phyloP scores from a whole-genome alignment of 2,797 vertebrate species.

The Rhodeus uyekii region DNA sequence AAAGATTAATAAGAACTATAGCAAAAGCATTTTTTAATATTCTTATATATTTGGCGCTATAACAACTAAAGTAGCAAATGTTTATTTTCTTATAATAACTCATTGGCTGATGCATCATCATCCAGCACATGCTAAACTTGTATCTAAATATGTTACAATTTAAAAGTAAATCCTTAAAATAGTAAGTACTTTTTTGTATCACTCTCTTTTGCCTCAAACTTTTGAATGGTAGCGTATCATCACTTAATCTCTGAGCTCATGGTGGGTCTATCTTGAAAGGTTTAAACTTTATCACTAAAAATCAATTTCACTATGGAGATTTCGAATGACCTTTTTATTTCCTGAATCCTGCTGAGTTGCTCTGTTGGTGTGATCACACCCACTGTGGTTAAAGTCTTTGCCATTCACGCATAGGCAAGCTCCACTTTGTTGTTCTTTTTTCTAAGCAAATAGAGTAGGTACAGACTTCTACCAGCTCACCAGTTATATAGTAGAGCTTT shows the following conservation, averaged over 20 bases:
- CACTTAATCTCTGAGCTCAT: neutral
- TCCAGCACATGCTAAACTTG: too few relatives aligned
- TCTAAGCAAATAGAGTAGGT: neutral
- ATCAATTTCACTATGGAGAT: constrained; percentile 12
- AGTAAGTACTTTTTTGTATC: neutral
- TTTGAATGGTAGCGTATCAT: neutral
- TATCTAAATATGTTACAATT: too few relatives aligned
- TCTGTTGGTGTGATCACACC: constrained; percentile 15
- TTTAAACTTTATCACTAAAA: constrained; percentile 27
- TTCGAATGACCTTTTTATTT: constrained; percentile 18
- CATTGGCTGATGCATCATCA: too few relatives aligned
- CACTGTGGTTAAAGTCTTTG: constrained; percentile 13
- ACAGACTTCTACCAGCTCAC: neutral
- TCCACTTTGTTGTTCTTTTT: neutral
- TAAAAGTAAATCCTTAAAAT: too few relatives aligned
- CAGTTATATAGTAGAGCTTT: constrained; percentile 3
- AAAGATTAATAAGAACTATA: neutral
- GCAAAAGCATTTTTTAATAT: too few relatives aligned
- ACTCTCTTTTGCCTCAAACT: neutral
- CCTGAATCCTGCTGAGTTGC: constrained; percentile 6
- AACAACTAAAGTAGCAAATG: too few relatives aligned
- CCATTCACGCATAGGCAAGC: neutral
- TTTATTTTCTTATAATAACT: too few relatives aligned
- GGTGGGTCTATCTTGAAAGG: constrained; percentile 1
- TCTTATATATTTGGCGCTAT: too few relatives aligned